These are phyloP conservation scores for Thalassophryne amazonica DNA, from an alignment of 2,797 vertebrate species.

Conservation along the genomic window DNA sequence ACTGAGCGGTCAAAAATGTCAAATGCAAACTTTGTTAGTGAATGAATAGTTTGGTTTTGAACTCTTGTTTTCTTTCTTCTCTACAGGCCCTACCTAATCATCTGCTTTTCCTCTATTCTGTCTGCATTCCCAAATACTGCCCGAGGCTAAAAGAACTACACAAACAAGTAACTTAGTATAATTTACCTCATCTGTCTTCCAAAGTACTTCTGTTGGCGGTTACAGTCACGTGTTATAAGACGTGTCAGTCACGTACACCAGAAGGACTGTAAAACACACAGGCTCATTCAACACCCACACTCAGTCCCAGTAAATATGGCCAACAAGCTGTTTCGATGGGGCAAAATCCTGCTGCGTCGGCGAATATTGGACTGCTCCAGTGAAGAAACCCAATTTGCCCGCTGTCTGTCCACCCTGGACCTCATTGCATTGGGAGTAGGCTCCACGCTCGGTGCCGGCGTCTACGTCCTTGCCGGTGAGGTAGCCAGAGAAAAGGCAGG, in stretches of 20 bases:
- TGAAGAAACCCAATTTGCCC: slow-evolving; percentile 83
- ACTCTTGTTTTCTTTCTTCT: slow-evolving; percentile 38
- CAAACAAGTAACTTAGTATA: slow-evolving; percentile 3
- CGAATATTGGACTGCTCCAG: slow-evolving; percentile 75
- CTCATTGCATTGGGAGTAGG: slow-evolving; percentile 92
- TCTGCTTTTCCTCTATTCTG: slow-evolving; percentile 33
- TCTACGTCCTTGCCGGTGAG: slow-evolving; percentile 91
- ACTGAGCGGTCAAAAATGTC: slow-evolving; percentile 5
- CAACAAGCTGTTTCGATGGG: slow-evolving; percentile 67
- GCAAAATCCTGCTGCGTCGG: slow-evolving; percentile 85
- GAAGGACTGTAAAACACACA: slow-evolving; percentile 30
- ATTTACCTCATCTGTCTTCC: slow-evolving; percentile 14
- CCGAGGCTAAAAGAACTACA: slow-evolving; percentile 6
- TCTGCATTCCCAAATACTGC: background rate
- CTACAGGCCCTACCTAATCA: slow-evolving; percentile 56
- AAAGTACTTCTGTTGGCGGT: slow-evolving; percentile 6
- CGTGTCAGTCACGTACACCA: slow-evolving; percentile 31
- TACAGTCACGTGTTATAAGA: slow-evolving; percentile 19
- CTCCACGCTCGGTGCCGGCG: slow-evolving; percentile 91
- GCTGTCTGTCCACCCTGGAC: slow-evolving; percentile 92
- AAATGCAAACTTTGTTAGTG: slow-evolving; percentile 21
- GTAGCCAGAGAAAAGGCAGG: slow-evolving; percentile 92
- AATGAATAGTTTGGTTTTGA: slow-evolving; percentile 36
- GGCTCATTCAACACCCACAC: slow-evolving; percentile 36
- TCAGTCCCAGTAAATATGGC: slow-evolving; percentile 60